These are phyloP conservation scores for Oxyteleia sp. DNA, from an alignment of 2,888 invertebrate species.

Conservation along the genomic window DNA sequence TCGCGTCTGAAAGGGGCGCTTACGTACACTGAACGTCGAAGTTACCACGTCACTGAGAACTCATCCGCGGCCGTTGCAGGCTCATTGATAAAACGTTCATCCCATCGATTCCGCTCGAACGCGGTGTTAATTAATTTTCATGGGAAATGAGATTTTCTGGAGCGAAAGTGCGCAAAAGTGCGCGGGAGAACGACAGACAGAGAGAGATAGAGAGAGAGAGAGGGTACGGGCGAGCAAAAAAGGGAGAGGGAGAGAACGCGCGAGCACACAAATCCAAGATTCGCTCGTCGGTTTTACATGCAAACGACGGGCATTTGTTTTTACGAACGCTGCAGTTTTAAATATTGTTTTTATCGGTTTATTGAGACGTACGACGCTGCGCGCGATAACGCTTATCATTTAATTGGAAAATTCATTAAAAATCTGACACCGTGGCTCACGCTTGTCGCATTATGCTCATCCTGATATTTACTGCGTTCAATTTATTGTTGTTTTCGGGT, in stretches of 20 bases:
- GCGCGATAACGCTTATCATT: slow-evolving; percentile 80
- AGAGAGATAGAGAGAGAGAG: neutral
- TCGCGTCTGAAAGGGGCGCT: slow-evolving; percentile 67
- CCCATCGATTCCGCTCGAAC: slow-evolving; percentile 60
- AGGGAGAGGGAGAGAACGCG: neutral
- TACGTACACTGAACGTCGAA: slow-evolving; percentile 61
- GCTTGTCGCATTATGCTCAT: slow-evolving; percentile 47
- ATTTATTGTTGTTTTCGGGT: slow-evolving; percentile 33
- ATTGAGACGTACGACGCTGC: slow-evolving; percentile 12
- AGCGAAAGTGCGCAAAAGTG: slow-evolving; percentile 53
- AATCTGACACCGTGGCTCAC: slow-evolving; percentile 39
- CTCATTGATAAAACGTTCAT: slow-evolving; percentile 73
- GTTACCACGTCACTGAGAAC: slow-evolving; percentile 67
- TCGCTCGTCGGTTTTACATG: slow-evolving; percentile 21
- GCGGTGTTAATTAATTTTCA: slow-evolving; percentile 75
- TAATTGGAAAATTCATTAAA: slow-evolving; percentile 79
- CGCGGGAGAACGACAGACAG: neutral
- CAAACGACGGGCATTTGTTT: slow-evolving; percentile 30
- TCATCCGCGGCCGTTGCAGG: slow-evolving; percentile 65
- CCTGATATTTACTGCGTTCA: slow-evolving; percentile 29
- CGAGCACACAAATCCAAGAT: slow-evolving; percentile 16
- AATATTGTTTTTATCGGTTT: slow-evolving; percentile 43
- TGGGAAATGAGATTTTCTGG: slow-evolving; percentile 77
- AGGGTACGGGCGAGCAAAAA: no score
- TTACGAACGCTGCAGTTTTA: slow-evolving; percentile 20